Base-by-base conservation (phyloP, 2,797 vertebrate species). In the Hydrocynus forskahlii region DNA sequence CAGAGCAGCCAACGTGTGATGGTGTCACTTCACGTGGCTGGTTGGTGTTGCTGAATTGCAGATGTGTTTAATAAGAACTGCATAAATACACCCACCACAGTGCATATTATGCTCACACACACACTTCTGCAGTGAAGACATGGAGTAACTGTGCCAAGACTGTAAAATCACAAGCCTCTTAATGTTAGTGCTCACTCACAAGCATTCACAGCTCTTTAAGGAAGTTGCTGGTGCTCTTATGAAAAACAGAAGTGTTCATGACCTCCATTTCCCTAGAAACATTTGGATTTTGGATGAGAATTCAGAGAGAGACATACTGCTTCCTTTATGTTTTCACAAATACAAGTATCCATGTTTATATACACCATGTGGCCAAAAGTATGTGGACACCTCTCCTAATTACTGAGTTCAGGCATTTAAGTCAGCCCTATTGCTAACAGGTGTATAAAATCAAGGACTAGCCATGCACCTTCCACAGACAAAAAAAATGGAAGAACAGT, bases 181-280 rank as follows among this genome's bases (percentile, higher is more conserved):
- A 85, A 85, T 83, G 81, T 85, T 75, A 75, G 69, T 60, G 68
- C 57, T 40, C 67, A 62, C 59, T 67, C 75, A 82, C 59, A 64
- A 40, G 55, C 59, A 66, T 29, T 69, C 64, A 45, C 6, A 72
- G 40, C 77, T 84, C 64, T 80, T 73, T 87, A 74, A 82, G 86
- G 84, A 87, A 87, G 81, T 85, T 29, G 74, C 35, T 62, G 77
- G 35, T 82, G n/a, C 73, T 40, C 54, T 85, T 72, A 57, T 54
- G 66, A 82, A 85, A 83, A 87, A 83, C 79, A 84, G 83, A 85
- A 85, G 77, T 83, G 71, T 67, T 81, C 67, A 72, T 72, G 68
- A 74, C 75, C 81, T 83, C 54, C 48, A 68, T 85, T 87, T 85
- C 75, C 78, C 55, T 73, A 79, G 79, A 86, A 83, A 82, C 71